A percentile compares a stretch with the other conserved stretches of the same genome.
Conservation (phyloP, 2,113 vertebrate genomes). For the Leptosomus discolor region DNA sequence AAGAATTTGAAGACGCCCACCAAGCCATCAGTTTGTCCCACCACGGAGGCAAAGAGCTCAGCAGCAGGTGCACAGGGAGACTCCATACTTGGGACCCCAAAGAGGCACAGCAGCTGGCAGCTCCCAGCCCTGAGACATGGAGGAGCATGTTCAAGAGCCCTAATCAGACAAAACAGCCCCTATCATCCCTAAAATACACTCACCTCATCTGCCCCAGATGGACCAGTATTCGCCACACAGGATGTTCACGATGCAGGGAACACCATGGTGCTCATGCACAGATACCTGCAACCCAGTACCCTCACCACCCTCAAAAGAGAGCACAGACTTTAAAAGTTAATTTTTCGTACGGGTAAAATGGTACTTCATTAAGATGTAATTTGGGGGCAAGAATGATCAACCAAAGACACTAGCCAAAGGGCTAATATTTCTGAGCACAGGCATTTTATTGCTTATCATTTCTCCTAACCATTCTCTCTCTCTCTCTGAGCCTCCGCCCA, state of each 20-base stretch:
- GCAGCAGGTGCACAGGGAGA: fast-evolving
- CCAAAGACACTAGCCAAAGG: constrained; percentile 13
- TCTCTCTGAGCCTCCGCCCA: constrained; percentile 66
- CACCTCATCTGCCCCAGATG: neutral
- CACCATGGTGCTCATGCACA: fast-evolving
- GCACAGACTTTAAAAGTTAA: neutral
- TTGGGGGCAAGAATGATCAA: neutral
- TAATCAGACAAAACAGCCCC: neutral
- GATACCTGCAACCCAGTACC: neutral
- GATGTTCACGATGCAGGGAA: fast-evolving
- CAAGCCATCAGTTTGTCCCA: fast-evolving
- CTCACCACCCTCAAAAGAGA: neutral
- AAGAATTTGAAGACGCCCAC: neutral
- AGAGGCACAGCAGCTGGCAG: neutral
- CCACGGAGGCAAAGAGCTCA: neutral
- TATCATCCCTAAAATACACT: neutral
- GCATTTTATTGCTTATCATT: constrained; percentile 61
- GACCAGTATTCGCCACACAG: neutral
- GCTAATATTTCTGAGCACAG: constrained; percentile 42
- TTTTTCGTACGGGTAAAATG: neutral
- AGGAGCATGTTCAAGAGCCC: neutral
- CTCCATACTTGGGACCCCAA: neutral
- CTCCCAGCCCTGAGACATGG: fast-evolving
- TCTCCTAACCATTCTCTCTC: constrained; percentile 49
- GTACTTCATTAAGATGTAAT: constrained; percentile 37